phyloP scores from a whole-genome alignment of 1,140 invertebrate species.

The Bombus terrestris region DNA sequence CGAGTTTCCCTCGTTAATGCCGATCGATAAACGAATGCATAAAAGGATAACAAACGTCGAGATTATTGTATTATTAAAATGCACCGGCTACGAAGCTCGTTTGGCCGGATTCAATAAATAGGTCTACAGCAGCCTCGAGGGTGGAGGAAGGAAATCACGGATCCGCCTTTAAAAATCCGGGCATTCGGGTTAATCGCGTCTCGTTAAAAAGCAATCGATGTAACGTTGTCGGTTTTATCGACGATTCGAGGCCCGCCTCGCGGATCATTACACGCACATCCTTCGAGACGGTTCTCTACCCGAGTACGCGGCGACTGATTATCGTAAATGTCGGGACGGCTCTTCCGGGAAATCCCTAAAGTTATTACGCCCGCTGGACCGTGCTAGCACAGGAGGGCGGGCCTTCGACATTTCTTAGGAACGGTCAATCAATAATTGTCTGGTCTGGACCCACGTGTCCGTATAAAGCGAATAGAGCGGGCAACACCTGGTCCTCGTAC shows the following conservation, averaged over 20 bases:
- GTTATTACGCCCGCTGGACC: slow-evolving; percentile 55
- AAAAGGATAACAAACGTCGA: slow-evolving; percentile 52
- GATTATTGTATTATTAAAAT: neutral
- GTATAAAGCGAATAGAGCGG: slow-evolving; percentile 34
- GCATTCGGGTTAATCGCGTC: slow-evolving; percentile 9
- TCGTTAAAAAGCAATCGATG: slow-evolving; percentile 30
- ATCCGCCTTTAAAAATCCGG: neutral
- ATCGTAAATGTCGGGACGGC: slow-evolving; percentile 59
- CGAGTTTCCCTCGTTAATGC: slow-evolving; percentile 60
- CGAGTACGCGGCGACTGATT: slow-evolving; percentile 48
- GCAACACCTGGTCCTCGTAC: slow-evolving; percentile 31
- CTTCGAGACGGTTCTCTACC: neutral
- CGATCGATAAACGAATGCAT: slow-evolving; percentile 46
- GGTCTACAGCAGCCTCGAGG: neutral
- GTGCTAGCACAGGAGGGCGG: neutral
- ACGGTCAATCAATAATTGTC: slow-evolving; percentile 60
- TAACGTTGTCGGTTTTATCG: slow-evolving; percentile 14
- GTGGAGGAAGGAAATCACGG: neutral
- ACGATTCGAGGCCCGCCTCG: neutral
- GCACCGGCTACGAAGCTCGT: neutral
- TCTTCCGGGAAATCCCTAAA: slow-evolving; percentile 60
- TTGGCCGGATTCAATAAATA: neutral
- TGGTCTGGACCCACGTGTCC: slow-evolving; percentile 42
- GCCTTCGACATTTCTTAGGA: slow-evolving; percentile 49
- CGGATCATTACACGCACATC: slow-evolving; percentile 8